Base-by-base conservation (phyloP, 2,113 vertebrate species). In the Mormyrus lacerda region DNA sequence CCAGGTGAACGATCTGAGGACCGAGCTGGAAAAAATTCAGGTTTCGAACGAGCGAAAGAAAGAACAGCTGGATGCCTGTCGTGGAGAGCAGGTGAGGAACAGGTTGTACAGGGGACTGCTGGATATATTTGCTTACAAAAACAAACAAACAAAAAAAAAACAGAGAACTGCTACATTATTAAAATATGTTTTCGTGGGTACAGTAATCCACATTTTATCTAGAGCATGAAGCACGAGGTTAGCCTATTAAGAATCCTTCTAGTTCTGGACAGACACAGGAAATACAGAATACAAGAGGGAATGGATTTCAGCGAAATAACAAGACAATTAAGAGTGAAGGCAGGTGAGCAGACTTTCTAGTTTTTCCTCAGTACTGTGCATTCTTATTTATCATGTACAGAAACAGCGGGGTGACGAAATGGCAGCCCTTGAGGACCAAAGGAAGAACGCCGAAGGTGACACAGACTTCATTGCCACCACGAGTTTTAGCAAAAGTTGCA, bases 401-500 rank as follows among this genome's bases (percentile, higher is more conserved):
- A 93, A 93, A 89, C 0, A 10, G 4, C 0, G 24, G 0, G 31
- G 0, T 0, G 91, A 92, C n/a, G 51, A 91, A 48, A 2, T 88
- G 27, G 87, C 10, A 7, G 0, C 15, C 15, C 0, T 19, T 1
- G 47, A 93, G 7, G 4, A 11, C 1, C 76, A 92, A 15, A 35
- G 88, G 3, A 90, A 1, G 11, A 88, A 44, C 5, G 1, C 89
- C 0, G 39, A 90, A 73, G 90, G 96, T 95, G 88, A 92, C 92
- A 92, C 45, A 9, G n/a, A 76, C 1, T 8, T 3, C 45, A 44
- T 31, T 27, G 7, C 48, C 44, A 27, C 44, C 73, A 7, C 9
- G 35, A 15, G 15, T 19, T 79, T 79, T 4, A 39, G 31, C 31
- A 31, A 69, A 27, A 19, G 21, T 61, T n/a, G 21, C 6, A 61